Percentiles rank a stretch among this genome's conserved stretches.
Evolutionary conservation across 2,888 invertebrate species (phyloP).

Genomic region (Poecilobothrus nobilitatus): DNA sequence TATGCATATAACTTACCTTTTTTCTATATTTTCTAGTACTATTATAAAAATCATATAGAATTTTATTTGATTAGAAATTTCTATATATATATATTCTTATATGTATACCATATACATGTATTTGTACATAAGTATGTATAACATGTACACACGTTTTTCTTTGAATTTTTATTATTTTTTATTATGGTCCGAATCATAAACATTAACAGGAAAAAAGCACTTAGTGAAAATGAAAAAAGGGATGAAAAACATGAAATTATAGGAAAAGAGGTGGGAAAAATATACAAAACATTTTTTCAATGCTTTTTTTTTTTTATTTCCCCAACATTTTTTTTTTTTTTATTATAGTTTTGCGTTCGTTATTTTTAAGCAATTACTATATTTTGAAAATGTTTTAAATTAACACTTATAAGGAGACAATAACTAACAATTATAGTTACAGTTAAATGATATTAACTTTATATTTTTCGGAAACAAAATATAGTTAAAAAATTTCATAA

Average conservation of each 20-base stretch:
- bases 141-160: neutral
- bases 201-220: neutral
- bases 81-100: no score
- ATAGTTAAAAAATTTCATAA: no score
- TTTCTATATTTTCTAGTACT: neutral
- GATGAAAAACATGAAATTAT: neutral
- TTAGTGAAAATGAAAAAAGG: slow-evolving; percentile 4
- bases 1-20: neutral
- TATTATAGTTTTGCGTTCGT: no score
- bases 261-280: neutral
- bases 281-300: neutral
- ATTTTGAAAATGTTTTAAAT: no score
- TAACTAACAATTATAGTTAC: no score
- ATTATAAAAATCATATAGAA: neutral
- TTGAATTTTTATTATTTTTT: neutral
- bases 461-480: no score
- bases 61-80: neutral
- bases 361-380: no score
- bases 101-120: no score
- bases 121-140: no score
- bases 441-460: no score
- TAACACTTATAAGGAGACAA: no score
- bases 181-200: slow-evolving; percentile 3
- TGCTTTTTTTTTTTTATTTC: neutral
- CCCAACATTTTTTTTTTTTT: no score